Evolutionary conservation across 1,140 invertebrate species (phyloP).

Genomic region (Drosophila busckii): DNA sequence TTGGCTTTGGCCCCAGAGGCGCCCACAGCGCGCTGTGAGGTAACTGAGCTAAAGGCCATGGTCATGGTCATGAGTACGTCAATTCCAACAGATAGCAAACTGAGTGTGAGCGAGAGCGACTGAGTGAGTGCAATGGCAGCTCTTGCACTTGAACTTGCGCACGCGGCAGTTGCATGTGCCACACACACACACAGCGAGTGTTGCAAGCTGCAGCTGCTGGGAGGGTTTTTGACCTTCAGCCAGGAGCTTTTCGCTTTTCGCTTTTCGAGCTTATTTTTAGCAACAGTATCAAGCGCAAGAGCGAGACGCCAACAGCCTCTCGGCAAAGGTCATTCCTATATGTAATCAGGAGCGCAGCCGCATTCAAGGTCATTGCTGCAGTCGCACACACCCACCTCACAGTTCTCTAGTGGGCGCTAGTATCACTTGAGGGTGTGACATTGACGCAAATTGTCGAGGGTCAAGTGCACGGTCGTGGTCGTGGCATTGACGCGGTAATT

Average conservation of each 20-base stretch:
- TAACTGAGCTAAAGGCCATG: constrained; percentile 31
- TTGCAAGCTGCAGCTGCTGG: constrained; percentile 5
- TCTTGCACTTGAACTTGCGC: constrained; percentile 75
- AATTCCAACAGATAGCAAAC: constrained; percentile 41
- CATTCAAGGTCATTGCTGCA: constrained; percentile 56
- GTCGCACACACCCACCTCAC: too few relatives aligned
- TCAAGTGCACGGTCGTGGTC: constrained; percentile 55
- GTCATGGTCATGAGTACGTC: constrained; percentile 43
- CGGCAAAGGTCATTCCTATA: constrained; percentile 63
- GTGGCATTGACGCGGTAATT: constrained; percentile 46
- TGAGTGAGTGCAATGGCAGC: constrained; percentile 47
- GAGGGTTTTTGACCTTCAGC: constrained; percentile 64
- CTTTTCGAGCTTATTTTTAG: constrained; percentile 73
- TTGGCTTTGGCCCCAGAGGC: too few relatives aligned
- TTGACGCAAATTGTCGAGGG: constrained; percentile 70
- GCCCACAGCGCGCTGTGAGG: neutral
- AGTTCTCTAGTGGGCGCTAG: too few relatives aligned
- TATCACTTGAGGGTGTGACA: too few relatives aligned
- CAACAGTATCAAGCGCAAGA: constrained; percentile 15
- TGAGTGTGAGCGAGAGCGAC: neutral
- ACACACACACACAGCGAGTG: neutral
- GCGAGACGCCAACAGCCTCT: constrained; percentile 1
- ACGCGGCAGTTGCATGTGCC: constrained; percentile 66
- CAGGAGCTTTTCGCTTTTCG: constrained; percentile 52
- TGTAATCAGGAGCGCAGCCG: constrained; percentile 16